phyloP scores from a whole-genome alignment of 2,797 vertebrate genomes.

The Valencia hispanica region DNA sequence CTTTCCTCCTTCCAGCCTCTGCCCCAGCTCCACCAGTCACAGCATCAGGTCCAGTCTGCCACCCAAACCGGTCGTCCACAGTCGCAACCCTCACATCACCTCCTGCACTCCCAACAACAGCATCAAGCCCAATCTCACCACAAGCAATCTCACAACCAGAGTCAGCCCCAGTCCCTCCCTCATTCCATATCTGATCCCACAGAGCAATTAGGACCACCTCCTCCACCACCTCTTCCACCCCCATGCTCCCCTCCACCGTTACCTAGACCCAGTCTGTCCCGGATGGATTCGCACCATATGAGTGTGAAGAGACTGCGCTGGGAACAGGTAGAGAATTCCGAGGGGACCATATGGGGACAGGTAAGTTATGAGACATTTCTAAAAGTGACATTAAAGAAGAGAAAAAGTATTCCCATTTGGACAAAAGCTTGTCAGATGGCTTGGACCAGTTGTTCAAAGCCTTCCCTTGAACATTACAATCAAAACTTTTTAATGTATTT shows the following conservation, averaged over 20 bases:
- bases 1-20: constrained; percentile 77
- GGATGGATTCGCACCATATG: constrained; percentile 94
- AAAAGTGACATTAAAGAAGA: background rate
- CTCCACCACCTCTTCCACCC: constrained; percentile 77
- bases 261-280: constrained; percentile 83
- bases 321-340: constrained; percentile 98
- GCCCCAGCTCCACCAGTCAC: constrained; percentile 64
- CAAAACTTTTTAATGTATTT: background rate
- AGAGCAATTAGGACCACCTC: constrained; percentile 74
- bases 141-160: constrained; percentile 61
- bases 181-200: constrained; percentile 73
- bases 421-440: background rate
- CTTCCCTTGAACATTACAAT: background rate
- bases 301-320: constrained; percentile 96
- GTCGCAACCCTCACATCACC: constrained; percentile 76
- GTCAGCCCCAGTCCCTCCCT: constrained; percentile 73
- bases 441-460: background rate
- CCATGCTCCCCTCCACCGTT: constrained; percentile 82
- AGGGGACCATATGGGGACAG: constrained; percentile 99
- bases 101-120: constrained; percentile 65
- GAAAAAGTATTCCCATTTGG: background rate
- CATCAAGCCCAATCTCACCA: constrained; percentile 61
- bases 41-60: constrained; percentile 69
- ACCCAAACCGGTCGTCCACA: constrained; percentile 75
- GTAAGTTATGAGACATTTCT: constrained; percentile 62